These are phyloP conservation scores for Gadopsis bispinosus DNA, from an alignment of 2,797 vertebrate species.

Conservation along the genomic window DNA sequence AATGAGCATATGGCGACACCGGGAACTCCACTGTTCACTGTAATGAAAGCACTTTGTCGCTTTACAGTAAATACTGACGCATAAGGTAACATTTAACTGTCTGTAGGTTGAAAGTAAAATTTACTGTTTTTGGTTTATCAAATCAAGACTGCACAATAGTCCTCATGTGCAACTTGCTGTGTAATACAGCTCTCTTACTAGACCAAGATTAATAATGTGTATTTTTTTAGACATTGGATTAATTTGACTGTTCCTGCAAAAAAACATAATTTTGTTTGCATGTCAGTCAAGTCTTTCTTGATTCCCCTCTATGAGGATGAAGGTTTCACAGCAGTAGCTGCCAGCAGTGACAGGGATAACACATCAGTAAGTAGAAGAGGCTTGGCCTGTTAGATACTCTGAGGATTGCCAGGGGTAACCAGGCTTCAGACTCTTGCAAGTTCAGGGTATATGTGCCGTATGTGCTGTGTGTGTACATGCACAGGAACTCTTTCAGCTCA, in stretches of 20 bases:
- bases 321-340: constrained; percentile 42
- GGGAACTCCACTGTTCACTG: not conserved
- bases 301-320: constrained; percentile 25
- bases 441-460: constrained; percentile 23
- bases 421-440: constrained; percentile 33
- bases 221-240: constrained; percentile 11
- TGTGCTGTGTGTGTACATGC: constrained; percentile 30
- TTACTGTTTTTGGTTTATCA: not conserved
- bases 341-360: constrained; percentile 54
- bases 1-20: not conserved
- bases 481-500: constrained; percentile 19
- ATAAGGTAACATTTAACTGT: not conserved
- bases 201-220: not conserved
- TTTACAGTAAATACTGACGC: not conserved
- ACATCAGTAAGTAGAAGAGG: constrained; percentile 43
- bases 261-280: not conserved
- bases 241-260: constrained; percentile 31
- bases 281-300: constrained; percentile 37
- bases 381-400: constrained; percentile 52
- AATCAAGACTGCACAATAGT: not conserved
- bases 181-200: not conserved
- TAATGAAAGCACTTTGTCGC: not conserved
- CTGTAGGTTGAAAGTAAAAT: not conserved
- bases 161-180: not conserved
- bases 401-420: constrained; percentile 37